Percentiles rank a stretch among this genome's conserved stretches.
phyloP scores from a whole-genome alignment of 2,113 vertebrate species.

The Sclerurus mexicanus region DNA sequence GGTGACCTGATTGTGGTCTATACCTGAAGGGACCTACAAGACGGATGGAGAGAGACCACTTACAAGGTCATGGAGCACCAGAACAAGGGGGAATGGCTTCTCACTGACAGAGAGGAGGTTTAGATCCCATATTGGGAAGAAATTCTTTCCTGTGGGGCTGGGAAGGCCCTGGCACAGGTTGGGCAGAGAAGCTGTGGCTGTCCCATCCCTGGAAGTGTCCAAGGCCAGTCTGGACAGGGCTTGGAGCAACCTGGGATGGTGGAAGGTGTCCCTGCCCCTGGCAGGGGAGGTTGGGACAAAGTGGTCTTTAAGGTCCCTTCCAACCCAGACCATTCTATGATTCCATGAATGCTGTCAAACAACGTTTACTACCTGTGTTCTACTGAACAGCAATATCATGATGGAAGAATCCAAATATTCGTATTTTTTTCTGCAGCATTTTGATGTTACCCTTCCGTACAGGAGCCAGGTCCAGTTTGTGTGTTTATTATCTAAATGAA shows the following conservation, averaged over 20 bases:
- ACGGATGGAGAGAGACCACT: background rate
- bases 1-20: background rate
- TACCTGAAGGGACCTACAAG: background rate
- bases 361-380: background rate
- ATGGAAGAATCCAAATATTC: background rate
- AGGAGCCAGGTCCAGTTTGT: background rate
- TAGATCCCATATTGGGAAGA: background rate
- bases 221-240: accelerated
- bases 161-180: accelerated
- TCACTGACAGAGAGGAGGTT: accelerated
- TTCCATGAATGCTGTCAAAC: background rate
- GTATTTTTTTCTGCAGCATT: background rate
- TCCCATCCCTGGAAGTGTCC: accelerated
- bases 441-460: background rate
- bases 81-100: background rate
- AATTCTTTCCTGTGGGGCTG: background rate
- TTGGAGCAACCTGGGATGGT: accelerated
- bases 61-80: background rate
- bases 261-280: background rate
- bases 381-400: accelerated
- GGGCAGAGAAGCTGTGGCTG: background rate
- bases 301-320: too few relatives aligned
- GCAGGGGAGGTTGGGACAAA: background rate
- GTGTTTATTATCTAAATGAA: background rate
- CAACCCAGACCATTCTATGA: too few relatives aligned